Percentiles rank a stretch among this genome's conserved stretches.
phyloP scores from a whole-genome alignment of 1,140 invertebrate species.

The Neodiprion fabricii region DNA sequence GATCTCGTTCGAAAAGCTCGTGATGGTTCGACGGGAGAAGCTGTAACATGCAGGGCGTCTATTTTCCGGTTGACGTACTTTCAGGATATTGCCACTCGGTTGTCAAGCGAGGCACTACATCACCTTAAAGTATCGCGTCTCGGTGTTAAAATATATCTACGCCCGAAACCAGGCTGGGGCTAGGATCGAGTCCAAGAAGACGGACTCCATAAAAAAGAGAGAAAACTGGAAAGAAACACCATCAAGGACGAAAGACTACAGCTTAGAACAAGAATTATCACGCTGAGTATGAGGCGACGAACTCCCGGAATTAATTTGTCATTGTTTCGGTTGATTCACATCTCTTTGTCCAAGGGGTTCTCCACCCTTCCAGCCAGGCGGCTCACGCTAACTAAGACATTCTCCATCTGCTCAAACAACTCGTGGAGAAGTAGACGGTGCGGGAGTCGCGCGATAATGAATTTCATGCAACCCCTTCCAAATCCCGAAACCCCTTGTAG shows the following conservation, averaged over 20 bases:
- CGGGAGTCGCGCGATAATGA: not conserved
- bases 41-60: not conserved
- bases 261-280: not conserved
- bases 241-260: no score
- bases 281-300: not conserved
- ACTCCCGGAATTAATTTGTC: not conserved
- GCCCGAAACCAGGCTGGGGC: no score
- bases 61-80: not conserved
- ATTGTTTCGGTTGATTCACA: not conserved
- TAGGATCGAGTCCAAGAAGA: no score
- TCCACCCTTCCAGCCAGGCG: no score
- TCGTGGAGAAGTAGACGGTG: slow-evolving; percentile 8
- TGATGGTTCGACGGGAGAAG: not conserved
- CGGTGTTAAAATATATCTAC: no score
- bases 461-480: not conserved
- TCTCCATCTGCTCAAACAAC: not conserved
- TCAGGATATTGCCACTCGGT: not conserved
- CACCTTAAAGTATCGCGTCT: not conserved
- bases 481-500: not conserved
- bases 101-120: not conserved
- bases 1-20: not conserved
- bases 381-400: not conserved
- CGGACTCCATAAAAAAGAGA: no score
- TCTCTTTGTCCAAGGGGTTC: not conserved
- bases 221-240: no score